Conservation (phyloP, 2,797 vertebrate genomes). For the Gallinago stenura region DNA sequence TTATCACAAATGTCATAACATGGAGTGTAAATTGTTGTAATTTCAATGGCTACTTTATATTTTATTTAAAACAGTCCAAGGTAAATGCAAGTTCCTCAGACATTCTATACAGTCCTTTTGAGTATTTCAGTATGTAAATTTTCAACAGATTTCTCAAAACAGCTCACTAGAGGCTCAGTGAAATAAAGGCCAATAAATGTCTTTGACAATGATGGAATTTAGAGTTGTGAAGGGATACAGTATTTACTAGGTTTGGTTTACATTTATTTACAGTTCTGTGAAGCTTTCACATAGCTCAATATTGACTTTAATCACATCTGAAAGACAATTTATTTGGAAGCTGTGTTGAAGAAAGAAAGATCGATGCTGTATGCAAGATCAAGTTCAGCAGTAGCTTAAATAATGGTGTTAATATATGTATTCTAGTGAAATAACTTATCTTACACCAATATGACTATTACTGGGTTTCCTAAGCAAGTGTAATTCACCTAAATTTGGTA, state of each 20-base stretch:
- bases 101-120: background rate
- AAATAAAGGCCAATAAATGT: conserved; percentile 50
- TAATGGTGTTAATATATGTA: background rate
- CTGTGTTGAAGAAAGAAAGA: background rate
- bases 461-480: background rate
- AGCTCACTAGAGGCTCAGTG: background rate
- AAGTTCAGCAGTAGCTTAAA: background rate
- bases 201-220: conserved; percentile 24
- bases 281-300: background rate
- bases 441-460: background rate
- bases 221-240: background rate
- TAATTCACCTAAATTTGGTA: background rate
- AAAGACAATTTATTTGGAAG: background rate
- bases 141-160: conserved; percentile 3
- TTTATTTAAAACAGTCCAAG: background rate
- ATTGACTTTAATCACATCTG: background rate
- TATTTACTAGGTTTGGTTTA: conserved; percentile 3
- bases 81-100: background rate
- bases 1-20: background rate
- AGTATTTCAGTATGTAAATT: conserved; percentile 21
- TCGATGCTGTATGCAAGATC: background rate
- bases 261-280: background rate
- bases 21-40: background rate
- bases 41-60: conserved; percentile 1
- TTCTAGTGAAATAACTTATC: background rate